These are phyloP conservation scores for Leptodactylus fallax DNA, from an alignment of 2,797 vertebrate genomes.

Conservation along the genomic window DNA sequence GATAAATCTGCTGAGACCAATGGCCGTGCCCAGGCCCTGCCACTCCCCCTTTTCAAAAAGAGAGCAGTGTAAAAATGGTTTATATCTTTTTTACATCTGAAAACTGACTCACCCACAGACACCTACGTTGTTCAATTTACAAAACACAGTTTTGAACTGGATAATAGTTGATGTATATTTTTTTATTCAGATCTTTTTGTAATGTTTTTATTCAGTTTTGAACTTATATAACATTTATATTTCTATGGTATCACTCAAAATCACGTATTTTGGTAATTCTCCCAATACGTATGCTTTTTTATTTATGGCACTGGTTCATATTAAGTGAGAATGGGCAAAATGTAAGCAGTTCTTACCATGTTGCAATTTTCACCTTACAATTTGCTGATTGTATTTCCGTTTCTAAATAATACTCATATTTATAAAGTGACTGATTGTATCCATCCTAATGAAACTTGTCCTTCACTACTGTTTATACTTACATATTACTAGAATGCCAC, in stretches of 20 bases:
- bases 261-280: neutral
- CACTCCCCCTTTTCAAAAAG: no score
- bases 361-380: neutral
- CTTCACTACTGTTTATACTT: neutral
- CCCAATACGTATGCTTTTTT: neutral
- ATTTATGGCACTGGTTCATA: neutral
- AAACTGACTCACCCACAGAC: no score
- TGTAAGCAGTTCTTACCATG: neutral
- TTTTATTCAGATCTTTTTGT: neutral
- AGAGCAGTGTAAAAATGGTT: no score
- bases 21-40: no score
- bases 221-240: neutral
- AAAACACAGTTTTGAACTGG: no score
- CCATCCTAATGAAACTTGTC: neutral
- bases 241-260: neutral
- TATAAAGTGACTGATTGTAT: slow-evolving; percentile 13
- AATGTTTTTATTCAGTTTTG: neutral
- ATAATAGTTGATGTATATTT: neutral
- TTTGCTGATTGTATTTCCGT: neutral
- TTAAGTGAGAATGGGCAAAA: neutral
- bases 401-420: neutral
- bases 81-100: no score
- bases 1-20: no score
- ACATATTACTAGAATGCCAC: slow-evolving; percentile 3
- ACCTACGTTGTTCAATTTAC: no score